Evolutionary conservation across 2,113 vertebrate species (phyloP), one percentile per base, ranked within the genome.

Genomic region (human): DNA sequence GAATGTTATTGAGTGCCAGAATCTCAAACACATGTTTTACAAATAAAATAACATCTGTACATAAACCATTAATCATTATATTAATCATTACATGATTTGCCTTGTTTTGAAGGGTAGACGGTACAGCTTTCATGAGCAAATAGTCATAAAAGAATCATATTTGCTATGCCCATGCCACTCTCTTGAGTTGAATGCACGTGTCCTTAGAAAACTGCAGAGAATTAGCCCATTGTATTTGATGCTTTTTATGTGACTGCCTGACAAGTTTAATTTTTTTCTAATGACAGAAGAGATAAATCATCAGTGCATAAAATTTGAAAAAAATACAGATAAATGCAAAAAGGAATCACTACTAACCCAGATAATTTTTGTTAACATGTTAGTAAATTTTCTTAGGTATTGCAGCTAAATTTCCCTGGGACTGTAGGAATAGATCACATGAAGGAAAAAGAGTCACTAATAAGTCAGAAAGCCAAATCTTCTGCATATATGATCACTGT

Each of bases 161-260:
- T 81, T 76, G 12, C 72, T 96, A 87, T 45, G 7, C 20, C 2
- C 6, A 25, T 59, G 59, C 5, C 6, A 1, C 52, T 43, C 23
- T 59, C 32, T 90, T 61, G 23, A 82, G 12, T 73, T 86, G 59
- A 89, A 83, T 40, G 6, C 1, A 52, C 2, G 57, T n/a, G 32
- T 82, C 16, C 5, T 68, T 7, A 81, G 85, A 76, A 92, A 89
- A 59, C 10, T 50, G 38, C n/a, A 17, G 27, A 86, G 32, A 78
- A 82, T 76, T 22, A 94, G 38, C 27, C 66, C 2, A 8, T 90
- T 70, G 20, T 32, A 23, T 75, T 76, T 38, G 17, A 76, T 57
- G 9, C 20, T 95, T 95, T 97, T 90, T 50, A 90, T 50, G 8
- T 75, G 32, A 94, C n/a, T 85, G 20, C n/a, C 20, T 64, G n/a